These are phyloP conservation scores for Apteryx owenii DNA, from an alignment of 2,113 vertebrate genomes.

Conservation along the genomic window DNA sequence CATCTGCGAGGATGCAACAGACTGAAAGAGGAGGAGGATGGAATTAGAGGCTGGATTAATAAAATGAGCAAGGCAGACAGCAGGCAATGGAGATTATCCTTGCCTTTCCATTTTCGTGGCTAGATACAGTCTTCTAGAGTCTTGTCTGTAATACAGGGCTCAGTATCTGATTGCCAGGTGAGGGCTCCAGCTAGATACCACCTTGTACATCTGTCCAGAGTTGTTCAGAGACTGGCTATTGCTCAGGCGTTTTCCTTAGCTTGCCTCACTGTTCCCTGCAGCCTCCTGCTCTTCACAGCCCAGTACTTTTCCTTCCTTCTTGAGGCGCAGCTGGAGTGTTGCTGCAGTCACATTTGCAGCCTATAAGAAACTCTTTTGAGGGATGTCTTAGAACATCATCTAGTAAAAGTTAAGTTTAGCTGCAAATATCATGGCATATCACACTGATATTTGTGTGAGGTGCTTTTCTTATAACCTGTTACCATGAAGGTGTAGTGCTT, in stretches of 20 bases:
- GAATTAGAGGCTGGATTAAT: neutral
- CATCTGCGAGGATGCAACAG: neutral
- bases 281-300: too few species aligned
- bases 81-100: neutral
- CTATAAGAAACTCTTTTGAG: too few species aligned
- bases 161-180: neutral
- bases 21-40: neutral
- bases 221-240: too few species aligned
- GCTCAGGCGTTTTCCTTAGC: too few species aligned
- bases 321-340: too few species aligned
- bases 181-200: too few species aligned
- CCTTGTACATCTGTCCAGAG: too few species aligned
- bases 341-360: too few species aligned
- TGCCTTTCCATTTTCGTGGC: neutral
- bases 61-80: neutral
- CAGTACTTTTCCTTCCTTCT: too few species aligned
- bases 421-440: neutral
- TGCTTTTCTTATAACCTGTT: neutral
- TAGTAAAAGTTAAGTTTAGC: neutral
- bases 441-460: neutral
- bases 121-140: accelerated
- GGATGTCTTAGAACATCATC: too few species aligned
- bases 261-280: too few species aligned
- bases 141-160: neutral
- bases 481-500: neutral